Evolutionary conservation across 2,888 invertebrate genomes (phyloP), one percentile per base, ranked within the genome.

Genomic region (Napeogenes sylphis): DNA sequence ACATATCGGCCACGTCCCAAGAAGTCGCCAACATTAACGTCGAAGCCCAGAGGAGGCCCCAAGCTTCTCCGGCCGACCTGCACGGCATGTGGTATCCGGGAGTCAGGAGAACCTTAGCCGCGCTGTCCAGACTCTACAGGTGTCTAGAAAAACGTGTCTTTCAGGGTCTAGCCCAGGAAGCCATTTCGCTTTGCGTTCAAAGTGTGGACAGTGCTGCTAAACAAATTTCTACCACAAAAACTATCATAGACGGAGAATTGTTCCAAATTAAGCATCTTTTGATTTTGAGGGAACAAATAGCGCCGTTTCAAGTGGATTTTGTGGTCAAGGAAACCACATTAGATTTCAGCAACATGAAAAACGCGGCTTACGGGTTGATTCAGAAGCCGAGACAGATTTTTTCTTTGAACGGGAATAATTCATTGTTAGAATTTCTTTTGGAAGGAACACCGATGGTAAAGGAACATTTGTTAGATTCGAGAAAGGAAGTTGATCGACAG

Each of bases 1-100:
- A 93, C 71, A 85, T 92, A 54, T 95, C 94, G 0, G 91, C 92
- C 3, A 93, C 94, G 0, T 94, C 94, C 2, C 93, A 93, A 72
- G 96, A 96, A 80, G 94, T 94, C 0, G 95, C 94, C 45, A 92
- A 91, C 71, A 92, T 94, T 54, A 93, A 90, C 63, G 90, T 78
- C 35, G 90, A 87, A 66, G 82, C 84, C 0, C 84, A 84, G 47
- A 66, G 84, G 0, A 58, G 86, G 64, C 73, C 89, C 13, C 83
- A 78, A 8, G 94, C 94, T 78, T 97, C 97, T 0, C 97, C 98
- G 0, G 98, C 99, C 0, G 99, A 99, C 91, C 91, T 99, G 45
- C 99, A 99, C 85, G 99, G 99, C 35, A 98, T 99, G 98, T 99
- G 99, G 99, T 99, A 99, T 85, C 99, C 99, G 0, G 98, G 98